A percentile compares a stretch with the other conserved stretches of the same genome.
Evolutionary conservation across 2,888 invertebrate genomes (phyloP).

Genomic region (Agrotis exclamationis): DNA sequence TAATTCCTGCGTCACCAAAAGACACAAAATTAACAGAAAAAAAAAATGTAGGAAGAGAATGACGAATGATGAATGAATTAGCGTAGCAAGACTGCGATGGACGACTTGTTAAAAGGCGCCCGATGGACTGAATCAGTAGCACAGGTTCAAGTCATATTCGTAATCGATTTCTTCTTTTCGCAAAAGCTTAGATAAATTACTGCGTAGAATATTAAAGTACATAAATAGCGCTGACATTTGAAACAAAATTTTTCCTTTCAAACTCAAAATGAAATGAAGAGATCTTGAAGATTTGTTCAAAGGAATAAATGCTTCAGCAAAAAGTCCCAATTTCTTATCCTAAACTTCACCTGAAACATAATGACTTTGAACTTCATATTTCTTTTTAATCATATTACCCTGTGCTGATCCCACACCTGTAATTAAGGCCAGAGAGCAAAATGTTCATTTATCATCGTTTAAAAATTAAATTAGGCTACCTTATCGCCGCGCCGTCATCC

Average conservation of each 20-base stretch:
- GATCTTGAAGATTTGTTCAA: neutral
- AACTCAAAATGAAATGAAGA: neutral
- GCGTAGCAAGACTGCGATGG: no score
- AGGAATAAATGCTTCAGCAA: neutral
- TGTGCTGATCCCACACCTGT: conserved; percentile 37
- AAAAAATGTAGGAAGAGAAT: no score
- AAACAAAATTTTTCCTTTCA: neutral
- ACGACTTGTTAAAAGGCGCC: no score
- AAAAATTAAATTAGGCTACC: conserved; percentile 45
- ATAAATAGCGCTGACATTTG: neutral
- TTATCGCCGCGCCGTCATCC: conserved; percentile 29
- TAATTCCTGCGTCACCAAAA: no score
- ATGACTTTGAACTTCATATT: conserved; percentile 20
- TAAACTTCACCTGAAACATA: neutral
- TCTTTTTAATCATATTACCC: conserved; percentile 19
- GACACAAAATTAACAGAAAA: no score
- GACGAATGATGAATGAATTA: no score
- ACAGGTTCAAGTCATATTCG: no score
- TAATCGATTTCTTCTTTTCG: no score
- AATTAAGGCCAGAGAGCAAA: conserved; percentile 51
- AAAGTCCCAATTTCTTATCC: neutral
- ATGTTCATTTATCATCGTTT: conserved; percentile 46
- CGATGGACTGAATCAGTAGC: no score
- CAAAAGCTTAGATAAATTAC: neutral
- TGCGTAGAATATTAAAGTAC: neutral